A percentile compares a stretch with the other conserved stretches of the same genome.
Conservation (phyloP, 2,888 invertebrate genomes). For the Troides aeacus region DNA sequence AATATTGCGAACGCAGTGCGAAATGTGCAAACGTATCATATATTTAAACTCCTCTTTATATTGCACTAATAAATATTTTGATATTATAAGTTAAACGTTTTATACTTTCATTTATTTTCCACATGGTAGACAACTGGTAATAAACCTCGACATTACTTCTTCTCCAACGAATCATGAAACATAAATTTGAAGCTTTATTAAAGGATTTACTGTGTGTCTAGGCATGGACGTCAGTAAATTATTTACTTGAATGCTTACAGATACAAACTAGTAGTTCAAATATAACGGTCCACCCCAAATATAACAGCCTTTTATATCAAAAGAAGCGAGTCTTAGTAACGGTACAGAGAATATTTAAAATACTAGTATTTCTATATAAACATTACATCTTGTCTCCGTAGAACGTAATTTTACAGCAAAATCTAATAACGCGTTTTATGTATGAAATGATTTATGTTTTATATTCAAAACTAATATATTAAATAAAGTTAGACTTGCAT, state of each 20-base stretch:
- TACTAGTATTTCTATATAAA: not conserved
- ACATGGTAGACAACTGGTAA: slow-evolving; percentile 25
- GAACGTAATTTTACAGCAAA: not conserved
- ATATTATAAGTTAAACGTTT: slow-evolving; percentile 18
- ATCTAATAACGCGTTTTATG: no score
- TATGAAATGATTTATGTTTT: no score
- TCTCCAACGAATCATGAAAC: slow-evolving; percentile 27
- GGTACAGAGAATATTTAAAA: not conserved
- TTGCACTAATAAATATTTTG: slow-evolving; percentile 14
- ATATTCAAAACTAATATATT: no score
- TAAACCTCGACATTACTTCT: slow-evolving; percentile 25
- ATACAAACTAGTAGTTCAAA: slow-evolving; percentile 19
- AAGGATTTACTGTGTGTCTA: slow-evolving; percentile 26
- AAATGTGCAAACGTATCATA: slow-evolving; percentile 2
- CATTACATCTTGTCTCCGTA: not conserved
- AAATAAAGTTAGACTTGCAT: no score
- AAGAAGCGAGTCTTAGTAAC: slow-evolving; percentile 8
- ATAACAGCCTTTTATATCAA: slow-evolving; percentile 9
- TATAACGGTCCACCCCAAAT: slow-evolving; percentile 13
- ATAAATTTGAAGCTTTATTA: slow-evolving; percentile 30
- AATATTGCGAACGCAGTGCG: not conserved
- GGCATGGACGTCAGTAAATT: slow-evolving; percentile 27
- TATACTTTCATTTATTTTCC: slow-evolving; percentile 25
- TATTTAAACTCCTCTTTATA: not conserved
- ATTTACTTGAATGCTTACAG: slow-evolving; percentile 27